Evolutionary conservation across 2,113 vertebrate genomes (phyloP), one percentile per base, ranked within the genome.

Genomic region (Semnopithecus entellus): DNA sequence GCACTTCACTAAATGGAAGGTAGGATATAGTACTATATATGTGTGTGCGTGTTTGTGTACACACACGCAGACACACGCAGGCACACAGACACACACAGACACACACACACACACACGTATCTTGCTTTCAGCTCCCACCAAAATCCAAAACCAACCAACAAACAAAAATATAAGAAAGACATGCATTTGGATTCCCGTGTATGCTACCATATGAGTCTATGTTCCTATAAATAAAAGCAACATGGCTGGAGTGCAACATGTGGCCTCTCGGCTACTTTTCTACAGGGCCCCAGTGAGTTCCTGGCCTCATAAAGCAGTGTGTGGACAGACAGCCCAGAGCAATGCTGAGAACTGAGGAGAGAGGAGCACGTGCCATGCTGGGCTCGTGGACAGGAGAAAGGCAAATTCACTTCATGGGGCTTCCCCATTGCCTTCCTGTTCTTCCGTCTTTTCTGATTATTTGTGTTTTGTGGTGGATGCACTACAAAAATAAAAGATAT

Each of bases 141-240:
- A 78, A 48, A 52, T 38, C 59, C 30, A 48, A 40, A 48, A 45
- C 0, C 30, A 8, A 27, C 45, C 20, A 43, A 43, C 27, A 32
- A 64, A 43, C 12, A 32, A 30, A 6, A 35, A 14, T 2, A 20
- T 0, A 13, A 35, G 64, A 35, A 83, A 76, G 18, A 50, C 0
- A 45, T 4, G 1, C 3, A 4, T 16, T 18, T 40, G 16, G 6
- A 12, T 45, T n/a, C 27, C 35, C 14, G 1, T 55, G 1, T 0
- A 0, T 8, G 17, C 48, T 17, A 0, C 55, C 4, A n/a, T 22
- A 0, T 1, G 1, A 1, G 1, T 16, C 35, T 17, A 2, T 1
- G 0, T 22, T 35, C 82, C 59, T 35, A 25, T 20, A 16, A 70
- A 12, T 1, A 1, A 3, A 61, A 18, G 0, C 4, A 27, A 6